Percentiles rank a stretch among this genome's conserved stretches.
phyloP scores from a whole-genome alignment of 2,888 invertebrate species.

The Drosophila anomalata region DNA sequence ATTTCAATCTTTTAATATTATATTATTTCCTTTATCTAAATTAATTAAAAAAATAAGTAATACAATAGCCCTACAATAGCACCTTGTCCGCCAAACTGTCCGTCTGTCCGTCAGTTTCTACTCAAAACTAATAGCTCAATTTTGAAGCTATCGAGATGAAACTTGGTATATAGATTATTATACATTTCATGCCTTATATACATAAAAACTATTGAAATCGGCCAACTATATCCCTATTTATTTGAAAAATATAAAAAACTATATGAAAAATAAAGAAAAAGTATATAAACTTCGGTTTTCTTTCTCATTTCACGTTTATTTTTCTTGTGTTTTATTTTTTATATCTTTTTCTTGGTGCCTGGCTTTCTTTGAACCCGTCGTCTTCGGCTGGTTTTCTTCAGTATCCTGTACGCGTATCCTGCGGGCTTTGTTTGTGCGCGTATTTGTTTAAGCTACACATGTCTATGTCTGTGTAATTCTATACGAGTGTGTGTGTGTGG shows the following conservation, averaged over 20 bases:
- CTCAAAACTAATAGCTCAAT: not conserved
- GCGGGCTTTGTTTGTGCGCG: slow-evolving; percentile 71
- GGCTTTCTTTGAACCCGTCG: slow-evolving; percentile 55
- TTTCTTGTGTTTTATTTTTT: slow-evolving; percentile 14
- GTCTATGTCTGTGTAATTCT: slow-evolving; percentile 12
- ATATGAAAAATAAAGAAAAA: not conserved
- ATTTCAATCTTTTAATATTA: no score
- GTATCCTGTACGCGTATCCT: slow-evolving; percentile 60
- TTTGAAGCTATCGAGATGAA: not conserved
- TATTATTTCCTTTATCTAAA: no score
- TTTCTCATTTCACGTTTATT: slow-evolving; percentile 15
- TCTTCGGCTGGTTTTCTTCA: slow-evolving; percentile 27
- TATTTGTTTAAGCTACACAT: slow-evolving; percentile 62
- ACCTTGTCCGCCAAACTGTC: no score
- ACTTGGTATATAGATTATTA: not conserved
- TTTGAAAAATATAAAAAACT: not conserved
- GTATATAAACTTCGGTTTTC: not conserved
- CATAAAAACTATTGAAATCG: not conserved
- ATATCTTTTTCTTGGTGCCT: slow-evolving; percentile 4
- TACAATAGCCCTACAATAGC: no score
- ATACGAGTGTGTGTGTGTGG: slow-evolving; percentile 33
- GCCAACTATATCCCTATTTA: not conserved
- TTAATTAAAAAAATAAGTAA: no score
- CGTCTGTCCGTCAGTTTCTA: no score
- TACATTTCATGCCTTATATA: not conserved